These are phyloP conservation scores for Calosoma granatense DNA, from an alignment of 1,140 invertebrate species.

Conservation along the genomic window DNA sequence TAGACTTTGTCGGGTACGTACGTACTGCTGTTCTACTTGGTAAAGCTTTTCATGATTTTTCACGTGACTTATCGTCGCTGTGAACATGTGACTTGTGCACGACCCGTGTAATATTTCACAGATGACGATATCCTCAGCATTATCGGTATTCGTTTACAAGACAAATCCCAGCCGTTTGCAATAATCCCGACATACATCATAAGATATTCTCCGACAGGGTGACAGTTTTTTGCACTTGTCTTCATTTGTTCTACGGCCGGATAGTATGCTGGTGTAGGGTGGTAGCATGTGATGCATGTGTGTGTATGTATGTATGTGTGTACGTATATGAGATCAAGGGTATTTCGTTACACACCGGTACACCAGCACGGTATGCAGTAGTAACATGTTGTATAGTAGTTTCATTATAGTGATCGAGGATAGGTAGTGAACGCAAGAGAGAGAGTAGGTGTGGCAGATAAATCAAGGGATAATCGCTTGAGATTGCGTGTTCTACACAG, in stretches of 20 bases:
- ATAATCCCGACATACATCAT: not conserved
- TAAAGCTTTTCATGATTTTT: slow-evolving; percentile 41
- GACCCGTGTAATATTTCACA: not conserved
- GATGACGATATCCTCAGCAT: not conserved
- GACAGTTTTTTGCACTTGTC: no score
- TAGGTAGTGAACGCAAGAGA: no score
- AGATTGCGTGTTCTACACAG: not conserved
- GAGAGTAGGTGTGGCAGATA: slow-evolving; percentile 4
- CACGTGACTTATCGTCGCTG: slow-evolving; percentile 33
- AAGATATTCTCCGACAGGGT: not conserved
- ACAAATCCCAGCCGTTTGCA: not conserved
- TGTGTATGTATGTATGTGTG: no score
- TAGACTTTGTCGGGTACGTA: no score
- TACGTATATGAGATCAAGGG: no score
- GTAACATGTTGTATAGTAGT: no score
- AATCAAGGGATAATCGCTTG: slow-evolving; percentile 4
- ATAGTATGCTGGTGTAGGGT: no score
- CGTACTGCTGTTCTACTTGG: no score
- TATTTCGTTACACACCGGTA: no score
- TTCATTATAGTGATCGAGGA: not conserved
- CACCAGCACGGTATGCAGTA: no score
- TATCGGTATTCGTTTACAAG: not conserved
- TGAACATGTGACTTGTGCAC: slow-evolving; percentile 9
- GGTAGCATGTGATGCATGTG: no score
- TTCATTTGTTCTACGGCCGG: no score